Base-by-base conservation (phyloP, 2,888 invertebrate species). In the Archips xylosteana region DNA sequence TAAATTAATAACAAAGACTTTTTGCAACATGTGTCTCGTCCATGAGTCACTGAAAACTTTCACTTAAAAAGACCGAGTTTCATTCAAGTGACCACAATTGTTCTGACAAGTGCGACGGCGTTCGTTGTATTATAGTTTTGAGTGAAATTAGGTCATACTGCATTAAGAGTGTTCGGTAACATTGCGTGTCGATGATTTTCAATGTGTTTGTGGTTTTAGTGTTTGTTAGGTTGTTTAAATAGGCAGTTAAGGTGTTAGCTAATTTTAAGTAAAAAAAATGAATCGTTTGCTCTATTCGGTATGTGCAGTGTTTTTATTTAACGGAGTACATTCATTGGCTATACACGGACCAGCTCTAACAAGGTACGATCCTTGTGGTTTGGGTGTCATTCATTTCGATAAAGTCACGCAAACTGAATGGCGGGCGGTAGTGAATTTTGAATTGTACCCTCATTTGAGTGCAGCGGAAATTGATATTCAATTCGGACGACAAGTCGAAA, bases 331-430 rank as follows among this genome's bases (percentile, higher is more conserved):
- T 75, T 79, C 86, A 2, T 87, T 93, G 87, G 81, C 90, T 9
- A 77, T 93, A 54, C 84, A 85, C 66, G 92, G 92, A 0, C 84
- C 89, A 1, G 81, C 82, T 51, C 79, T 89, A 70, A 91, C 88
- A 0, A 86, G 88, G 76, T 94, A 93, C 62, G 88, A 91, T 57
- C 94, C 94, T 1, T 94, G 94, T 77, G 90, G 90, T 13, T 79
- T 93, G 61, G 92, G 90, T 2, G 80, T 90, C 8, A 79, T 94
- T 76, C 84, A 91, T 82, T 93, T 94, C 75, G 89, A 92, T 75
- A 89, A 83, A 82, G 66, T 89, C 6, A 79, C 80, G 4, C 80
- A 84, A 2, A 82, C 78, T 71, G 67, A 85, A 75, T 94, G 94
- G 94, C 80, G 78, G 68, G 91, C 88, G 10, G 82, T 84, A 9